These are phyloP conservation scores for Alcedo atthis DNA, from an alignment of 2,797 vertebrate genomes.

Conservation along the genomic window DNA sequence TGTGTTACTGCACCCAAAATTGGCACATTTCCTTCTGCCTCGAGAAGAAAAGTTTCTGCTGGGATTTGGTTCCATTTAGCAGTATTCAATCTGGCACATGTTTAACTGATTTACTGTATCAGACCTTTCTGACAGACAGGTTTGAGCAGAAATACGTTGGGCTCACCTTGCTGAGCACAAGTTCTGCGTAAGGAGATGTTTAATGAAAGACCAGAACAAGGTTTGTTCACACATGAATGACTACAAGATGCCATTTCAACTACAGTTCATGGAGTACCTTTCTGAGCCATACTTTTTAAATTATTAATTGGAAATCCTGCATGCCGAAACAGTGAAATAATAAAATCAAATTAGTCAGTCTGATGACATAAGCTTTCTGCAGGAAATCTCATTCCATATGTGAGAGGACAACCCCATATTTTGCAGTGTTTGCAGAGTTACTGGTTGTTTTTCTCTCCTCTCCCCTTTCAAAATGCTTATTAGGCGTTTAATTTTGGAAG, in stretches of 20 bases:
- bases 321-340: constrained; percentile 76
- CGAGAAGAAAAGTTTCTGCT: not conserved
- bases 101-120: constrained; percentile 69
- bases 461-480: not conserved
- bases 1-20: not conserved
- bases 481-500: not conserved
- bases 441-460: not conserved
- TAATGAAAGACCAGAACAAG: constrained; percentile 49
- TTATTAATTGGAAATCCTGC: constrained; percentile 78
- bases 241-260: constrained; percentile 65
- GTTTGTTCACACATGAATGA: constrained; percentile 54
- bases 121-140: constrained; percentile 34
- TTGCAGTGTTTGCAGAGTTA: constrained; percentile 10
- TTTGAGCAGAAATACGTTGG: constrained; percentile 42
- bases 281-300: constrained; percentile 65
- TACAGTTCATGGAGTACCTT: constrained; percentile 45
- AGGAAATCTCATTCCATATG: constrained; percentile 73
- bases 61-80: constrained; percentile 57
- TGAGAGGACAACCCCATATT: constrained; percentile 23
- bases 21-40: not conserved
- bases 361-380: constrained; percentile 73
- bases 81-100: constrained; percentile 53
- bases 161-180: constrained; percentile 55
- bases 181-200: constrained; percentile 37
- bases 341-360: constrained; percentile 76